Base-by-base conservation (phyloP, 2,797 vertebrate genomes). In the Ataeniobius toweri region DNA sequence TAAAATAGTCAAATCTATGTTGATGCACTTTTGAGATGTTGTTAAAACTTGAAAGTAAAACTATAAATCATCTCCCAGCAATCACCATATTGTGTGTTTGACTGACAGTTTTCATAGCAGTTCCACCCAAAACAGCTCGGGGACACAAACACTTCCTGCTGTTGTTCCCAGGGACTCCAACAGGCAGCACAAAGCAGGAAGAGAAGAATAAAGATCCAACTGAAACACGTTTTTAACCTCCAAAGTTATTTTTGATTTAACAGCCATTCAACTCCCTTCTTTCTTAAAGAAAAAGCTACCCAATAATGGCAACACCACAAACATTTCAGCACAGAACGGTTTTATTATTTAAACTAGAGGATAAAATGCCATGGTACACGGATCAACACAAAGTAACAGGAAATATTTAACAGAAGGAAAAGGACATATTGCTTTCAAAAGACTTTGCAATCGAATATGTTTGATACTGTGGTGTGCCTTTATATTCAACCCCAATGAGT, bases 81-180 rank as follows among this genome's bases (percentile, higher is more conserved):
- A 41, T 41, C n/a, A 44, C 22, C 5, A 26, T 48, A 13, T 24
- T 2, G 5, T 63, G 16, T 48, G 51, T 39, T 70, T 61, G 24
- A 18, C 39, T 71, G n/a, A 24, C 31, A 48, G 0, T 22, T 46
- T 59, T 79, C 2, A 53, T 39, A n/a, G 48, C 28, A 28, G 0
- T 6, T 31, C 48, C 51, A 20, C 28, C 39, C 46, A 48, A 8
- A 31, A n/a, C 28, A 59, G 26, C 51, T 61, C 67, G 39, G n/a
- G 26, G 7, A 56, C 36, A 76, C 26, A 46, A 53, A 75, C 68
- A 26, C 41, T 83, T 83, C 61, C 53, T 61, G 44, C 14, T 61
- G 13, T 28, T 75, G 68, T 72, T 68, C 22, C 22, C n/a, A 46
- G 16, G 18, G 9, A 5, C 13, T n/a, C 53, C 51, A 39, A 61